Evolutionary conservation across 2,113 vertebrate genomes (phyloP), one percentile per base, ranked within the genome.

Genomic region (Psilopsiagon aymara): DNA sequence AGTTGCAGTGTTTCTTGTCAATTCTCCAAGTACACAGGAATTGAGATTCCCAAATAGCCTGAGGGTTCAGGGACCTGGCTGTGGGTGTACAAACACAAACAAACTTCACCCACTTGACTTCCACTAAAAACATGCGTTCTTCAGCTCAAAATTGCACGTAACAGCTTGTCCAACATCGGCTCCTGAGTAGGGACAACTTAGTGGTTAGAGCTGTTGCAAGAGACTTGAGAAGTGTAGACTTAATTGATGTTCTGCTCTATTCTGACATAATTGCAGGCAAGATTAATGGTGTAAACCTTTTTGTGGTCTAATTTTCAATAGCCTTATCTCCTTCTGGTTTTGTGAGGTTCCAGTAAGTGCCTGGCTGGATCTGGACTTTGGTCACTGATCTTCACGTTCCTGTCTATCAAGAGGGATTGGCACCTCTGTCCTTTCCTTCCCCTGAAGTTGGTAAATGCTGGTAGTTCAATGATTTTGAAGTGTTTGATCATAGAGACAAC

Each of bases 1-100:
- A 91, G 88, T 47, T 95, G 95, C 74, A 91, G 94, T 83, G 29
- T 82, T 94, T 89, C 92, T 93, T 96, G 95, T 93, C 92, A 96
- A 5, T 96, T 93, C 83, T 96, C 94, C 94, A 96, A 96, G 80
- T 69, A 69, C 60, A 33, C 57, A 76, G 83, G 70, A 88, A 96
- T 75, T 86, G 8, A 0, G 49, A 53, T 90, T 94, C 90, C 35
- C 66, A 76, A 17, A 75, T 49, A 91, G 82, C 92, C 82, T 83
- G 77, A 21, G 74, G 90, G 91, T 91, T 93, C 92, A 84, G 83
- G 91, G 94, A 79, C 84, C 88, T 94, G 92, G 90, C 94, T 1
- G 1, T 87, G 91, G 77, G 74, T 75, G 66, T 93, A 44, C 10
- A 10, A 91, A 94, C 85, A 85, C 90, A 90, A 93, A 95, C 88